These are phyloP conservation scores for Brachionus manjavacas DNA, from an alignment of 1,140 invertebrate species.

Conservation along the genomic window DNA sequence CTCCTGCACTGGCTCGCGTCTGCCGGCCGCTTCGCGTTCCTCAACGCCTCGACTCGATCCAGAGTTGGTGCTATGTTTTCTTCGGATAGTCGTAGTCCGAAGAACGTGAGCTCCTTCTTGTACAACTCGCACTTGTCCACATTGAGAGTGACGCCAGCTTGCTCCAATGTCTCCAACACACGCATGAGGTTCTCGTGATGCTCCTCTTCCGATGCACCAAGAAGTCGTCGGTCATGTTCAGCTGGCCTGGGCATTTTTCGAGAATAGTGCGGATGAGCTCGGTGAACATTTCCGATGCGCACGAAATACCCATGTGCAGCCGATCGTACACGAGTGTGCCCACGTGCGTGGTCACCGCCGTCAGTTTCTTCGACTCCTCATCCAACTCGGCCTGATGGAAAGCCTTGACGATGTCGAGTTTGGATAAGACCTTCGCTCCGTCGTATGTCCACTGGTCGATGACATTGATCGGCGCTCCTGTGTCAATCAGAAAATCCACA, in stretches of 20 bases:
- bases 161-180: conserved; percentile 45
- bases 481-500: too few relatives aligned
- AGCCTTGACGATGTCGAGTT: neutral
- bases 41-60: too few relatives aligned
- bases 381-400: conserved; percentile 14
- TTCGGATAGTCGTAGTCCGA: conserved; percentile 53
- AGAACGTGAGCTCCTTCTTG: conserved; percentile 47
- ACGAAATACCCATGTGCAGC: conserved; percentile 54
- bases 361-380: conserved; percentile 46
- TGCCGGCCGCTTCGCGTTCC: too few relatives aligned
- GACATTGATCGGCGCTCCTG: too few relatives aligned
- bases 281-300: conserved; percentile 44
- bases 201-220: conserved; percentile 45
- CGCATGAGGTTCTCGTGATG: conserved; percentile 45
- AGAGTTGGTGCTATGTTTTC: conserved; percentile 43
- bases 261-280: conserved; percentile 43
- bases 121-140: too few relatives aligned
- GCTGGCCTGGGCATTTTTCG: conserved; percentile 1
- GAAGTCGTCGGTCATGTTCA: conserved; percentile 47
- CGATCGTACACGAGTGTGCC: conserved; percentile 52
- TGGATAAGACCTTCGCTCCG: too few relatives aligned
- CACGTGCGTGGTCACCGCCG: conserved; percentile 58
- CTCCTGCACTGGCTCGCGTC: too few relatives aligned
- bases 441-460: too few relatives aligned
- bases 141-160: conserved; percentile 49